phyloP scores from a whole-genome alignment of 2,797 vertebrate genomes.

The Chelonia mydas region DNA sequence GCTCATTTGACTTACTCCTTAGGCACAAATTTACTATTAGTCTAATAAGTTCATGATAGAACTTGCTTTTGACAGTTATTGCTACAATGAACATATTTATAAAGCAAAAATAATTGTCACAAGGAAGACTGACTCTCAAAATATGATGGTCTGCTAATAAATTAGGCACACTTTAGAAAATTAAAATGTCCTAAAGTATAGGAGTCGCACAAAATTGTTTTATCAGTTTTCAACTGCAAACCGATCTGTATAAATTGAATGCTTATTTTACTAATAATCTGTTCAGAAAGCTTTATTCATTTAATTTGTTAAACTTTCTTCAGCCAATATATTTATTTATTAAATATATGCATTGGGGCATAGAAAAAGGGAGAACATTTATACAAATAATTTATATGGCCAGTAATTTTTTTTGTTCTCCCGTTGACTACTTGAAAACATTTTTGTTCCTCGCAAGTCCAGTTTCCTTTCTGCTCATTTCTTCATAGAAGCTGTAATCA shows the following conservation, averaged over 20 bases:
- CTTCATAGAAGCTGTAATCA: not conserved
- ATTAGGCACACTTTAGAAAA: not conserved
- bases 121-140: conserved; percentile 5
- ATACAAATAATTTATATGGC: not conserved
- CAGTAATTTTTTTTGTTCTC: not conserved
- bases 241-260: not conserved
- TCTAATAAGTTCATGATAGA: conserved; percentile 21
- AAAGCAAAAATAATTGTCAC: not conserved
- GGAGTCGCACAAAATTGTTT: not conserved
- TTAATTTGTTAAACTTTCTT: not conserved
- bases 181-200: not conserved
- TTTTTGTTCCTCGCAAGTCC: conserved; percentile 1
- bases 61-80: not conserved
- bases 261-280: not conserved
- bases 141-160: not conserved
- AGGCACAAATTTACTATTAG: conserved; percentile 48
- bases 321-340: not conserved
- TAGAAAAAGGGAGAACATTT: not conserved
- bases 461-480: not conserved
- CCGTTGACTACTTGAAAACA: not conserved
- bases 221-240: not conserved
- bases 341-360: not conserved
- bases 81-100: not conserved
- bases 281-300: not conserved
- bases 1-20: conserved; percentile 79